A percentile compares a stretch with the other conserved stretches of the same genome.
Conservation (phyloP, 2,888 invertebrate genomes). For the Drosophila dives region DNA sequence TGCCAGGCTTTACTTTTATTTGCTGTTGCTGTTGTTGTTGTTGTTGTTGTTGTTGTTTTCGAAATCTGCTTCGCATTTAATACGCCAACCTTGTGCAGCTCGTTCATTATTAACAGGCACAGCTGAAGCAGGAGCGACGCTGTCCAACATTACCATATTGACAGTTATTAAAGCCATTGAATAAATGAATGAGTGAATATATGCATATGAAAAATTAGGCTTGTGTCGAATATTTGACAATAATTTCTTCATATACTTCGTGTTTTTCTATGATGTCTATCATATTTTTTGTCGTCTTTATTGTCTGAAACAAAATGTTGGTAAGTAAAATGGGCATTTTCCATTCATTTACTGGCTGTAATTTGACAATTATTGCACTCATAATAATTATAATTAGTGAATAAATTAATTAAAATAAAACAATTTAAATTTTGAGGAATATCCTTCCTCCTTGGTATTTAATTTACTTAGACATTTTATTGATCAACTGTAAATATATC, state of each 20-base stretch:
- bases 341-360: not conserved
- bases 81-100: slow-evolving; percentile 50
- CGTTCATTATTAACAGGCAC: slow-evolving; percentile 67
- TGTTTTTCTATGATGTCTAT: not conserved
- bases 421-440: not conserved
- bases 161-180: slow-evolving; percentile 50
- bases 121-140: slow-evolving; percentile 29
- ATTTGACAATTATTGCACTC: not conserved
- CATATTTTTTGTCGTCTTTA: not conserved
- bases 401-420: not conserved
- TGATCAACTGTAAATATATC: not conserved
- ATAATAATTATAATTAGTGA: not conserved
- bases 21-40: slow-evolving; percentile 37
- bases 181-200: slow-evolving; percentile 19
- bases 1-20: slow-evolving; percentile 28
- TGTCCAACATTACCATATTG: slow-evolving; percentile 42
- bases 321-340: not conserved
- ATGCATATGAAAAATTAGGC: slow-evolving; percentile 26
- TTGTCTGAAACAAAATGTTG: not conserved
- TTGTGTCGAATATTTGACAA: not conserved
- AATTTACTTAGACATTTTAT: not conserved
- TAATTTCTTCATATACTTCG: not conserved
- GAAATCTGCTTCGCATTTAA: slow-evolving; percentile 62
- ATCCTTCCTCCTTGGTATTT: too few species aligned
- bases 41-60: slow-evolving; percentile 38